Conservation (phyloP, 2,113 vertebrate genomes). For the Atractosteus spatula region DNA sequence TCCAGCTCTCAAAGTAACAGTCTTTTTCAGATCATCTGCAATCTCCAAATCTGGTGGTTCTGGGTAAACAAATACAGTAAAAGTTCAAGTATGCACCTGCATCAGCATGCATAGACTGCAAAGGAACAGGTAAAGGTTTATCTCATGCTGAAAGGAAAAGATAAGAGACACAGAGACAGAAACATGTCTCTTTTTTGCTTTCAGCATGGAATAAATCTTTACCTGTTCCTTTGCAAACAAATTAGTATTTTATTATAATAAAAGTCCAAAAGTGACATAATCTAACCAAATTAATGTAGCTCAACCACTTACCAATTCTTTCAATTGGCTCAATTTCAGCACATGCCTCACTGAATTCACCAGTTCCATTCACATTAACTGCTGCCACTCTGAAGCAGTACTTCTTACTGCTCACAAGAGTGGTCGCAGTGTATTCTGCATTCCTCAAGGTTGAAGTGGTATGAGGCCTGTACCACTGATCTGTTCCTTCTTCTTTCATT, state of each 20-base stretch:
- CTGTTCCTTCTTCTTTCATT: constrained; percentile 82
- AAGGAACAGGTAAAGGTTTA: too few species aligned
- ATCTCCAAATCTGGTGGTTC: constrained; percentile 96
- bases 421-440: constrained; percentile 74
- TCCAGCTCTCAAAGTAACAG: constrained; percentile 87
- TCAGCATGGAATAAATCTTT: too few species aligned
- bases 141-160: background rate
- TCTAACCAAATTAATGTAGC: constrained; percentile 12
- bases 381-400: constrained; percentile 91
- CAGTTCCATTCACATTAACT: constrained; percentile 85
- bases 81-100: background rate
- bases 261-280: constrained; percentile 19
- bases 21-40: constrained; percentile 91
- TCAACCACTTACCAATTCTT: constrained; percentile 78
- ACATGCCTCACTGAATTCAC: constrained; percentile 87
- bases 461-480: constrained; percentile 86
- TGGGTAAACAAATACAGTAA: constrained; percentile 37
- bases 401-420: constrained; percentile 79
- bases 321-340: constrained; percentile 87
- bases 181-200: background rate
- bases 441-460: constrained; percentile 76
- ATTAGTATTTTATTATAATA: constrained; percentile 19
- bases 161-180: background rate
- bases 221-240: too few species aligned
- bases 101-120: too few species aligned